Evolutionary conservation across 2,113 vertebrate species (phyloP).

Genomic region (Galeopterus variegatus): DNA sequence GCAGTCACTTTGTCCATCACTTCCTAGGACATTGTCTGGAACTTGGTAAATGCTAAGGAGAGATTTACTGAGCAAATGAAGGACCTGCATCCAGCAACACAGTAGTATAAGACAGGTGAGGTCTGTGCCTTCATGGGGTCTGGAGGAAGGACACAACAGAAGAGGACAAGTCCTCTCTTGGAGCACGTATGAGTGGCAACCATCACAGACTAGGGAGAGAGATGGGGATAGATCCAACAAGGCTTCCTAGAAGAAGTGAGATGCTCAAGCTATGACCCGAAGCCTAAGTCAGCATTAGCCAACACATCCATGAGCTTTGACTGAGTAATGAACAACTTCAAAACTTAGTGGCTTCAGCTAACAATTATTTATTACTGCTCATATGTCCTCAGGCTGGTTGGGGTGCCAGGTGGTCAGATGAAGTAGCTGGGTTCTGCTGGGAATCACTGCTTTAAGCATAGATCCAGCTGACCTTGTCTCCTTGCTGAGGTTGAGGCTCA

Average conservation of each 20-base stretch:
- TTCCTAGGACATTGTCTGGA: neutral
- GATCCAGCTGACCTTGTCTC: neutral
- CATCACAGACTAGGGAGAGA: neutral
- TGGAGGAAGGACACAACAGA: neutral
- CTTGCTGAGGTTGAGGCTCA: neutral
- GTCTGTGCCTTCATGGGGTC: neutral
- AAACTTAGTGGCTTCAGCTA: neutral
- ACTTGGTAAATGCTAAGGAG: neutral
- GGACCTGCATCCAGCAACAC: neutral
- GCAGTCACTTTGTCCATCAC: neutral
- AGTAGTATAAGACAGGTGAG: neutral
- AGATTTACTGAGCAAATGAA: neutral
- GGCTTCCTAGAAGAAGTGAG: neutral
- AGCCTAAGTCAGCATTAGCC: neutral
- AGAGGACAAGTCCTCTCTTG: neutral
- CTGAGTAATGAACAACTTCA: neutral
- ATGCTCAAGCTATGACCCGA: neutral
- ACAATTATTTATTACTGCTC: neutral
- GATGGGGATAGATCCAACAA: neutral
- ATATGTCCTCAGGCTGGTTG: neutral
- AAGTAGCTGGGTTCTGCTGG: neutral
- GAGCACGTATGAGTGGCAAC: neutral
- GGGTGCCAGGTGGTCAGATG: neutral
- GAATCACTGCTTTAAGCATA: neutral
- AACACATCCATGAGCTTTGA: neutral